These are phyloP conservation scores for Agonopterix heracliana DNA, from an alignment of 2,888 invertebrate genomes.

Conservation along the genomic window DNA sequence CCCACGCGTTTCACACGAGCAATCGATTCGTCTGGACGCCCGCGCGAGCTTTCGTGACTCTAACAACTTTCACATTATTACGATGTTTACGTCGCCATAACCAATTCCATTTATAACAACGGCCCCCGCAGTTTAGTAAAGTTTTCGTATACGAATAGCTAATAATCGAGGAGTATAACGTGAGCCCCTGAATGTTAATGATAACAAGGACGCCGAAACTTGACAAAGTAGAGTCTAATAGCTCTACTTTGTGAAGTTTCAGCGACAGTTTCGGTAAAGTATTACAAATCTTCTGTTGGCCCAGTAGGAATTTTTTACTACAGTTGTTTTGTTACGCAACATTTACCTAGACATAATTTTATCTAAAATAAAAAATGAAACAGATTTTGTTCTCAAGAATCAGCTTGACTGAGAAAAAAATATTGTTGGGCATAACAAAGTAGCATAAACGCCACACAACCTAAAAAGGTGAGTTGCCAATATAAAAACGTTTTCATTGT, in stretches of 20 bases:
- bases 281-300: too few species aligned
- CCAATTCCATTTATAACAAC: slow-evolving; percentile 44
- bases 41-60: slow-evolving; percentile 49
- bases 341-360: too few species aligned
- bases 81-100: slow-evolving; percentile 52
- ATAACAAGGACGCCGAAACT: slow-evolving; percentile 24
- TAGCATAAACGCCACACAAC: too few species aligned
- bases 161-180: slow-evolving; percentile 38
- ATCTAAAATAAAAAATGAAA: too few species aligned
- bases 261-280: too few species aligned
- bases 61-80: slow-evolving; percentile 48
- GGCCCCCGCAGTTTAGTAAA: slow-evolving; percentile 34
- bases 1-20: slow-evolving; percentile 40
- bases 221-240: slow-evolving; percentile 26
- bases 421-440: too few species aligned
- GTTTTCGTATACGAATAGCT: slow-evolving; percentile 41
- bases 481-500: too few species aligned
- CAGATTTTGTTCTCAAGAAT: too few species aligned
- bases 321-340: too few species aligned
- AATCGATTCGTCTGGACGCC: slow-evolving; percentile 68
- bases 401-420: too few species aligned
- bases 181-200: slow-evolving; percentile 38
- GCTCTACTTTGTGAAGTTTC: slow-evolving; percentile 6
- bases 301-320: too few species aligned
- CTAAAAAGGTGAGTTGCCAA: too few species aligned